Percentiles rank a stretch among this genome's conserved stretches.
Conservation (phyloP, 2,888 invertebrate species). For the Philonicus albiceps region DNA sequence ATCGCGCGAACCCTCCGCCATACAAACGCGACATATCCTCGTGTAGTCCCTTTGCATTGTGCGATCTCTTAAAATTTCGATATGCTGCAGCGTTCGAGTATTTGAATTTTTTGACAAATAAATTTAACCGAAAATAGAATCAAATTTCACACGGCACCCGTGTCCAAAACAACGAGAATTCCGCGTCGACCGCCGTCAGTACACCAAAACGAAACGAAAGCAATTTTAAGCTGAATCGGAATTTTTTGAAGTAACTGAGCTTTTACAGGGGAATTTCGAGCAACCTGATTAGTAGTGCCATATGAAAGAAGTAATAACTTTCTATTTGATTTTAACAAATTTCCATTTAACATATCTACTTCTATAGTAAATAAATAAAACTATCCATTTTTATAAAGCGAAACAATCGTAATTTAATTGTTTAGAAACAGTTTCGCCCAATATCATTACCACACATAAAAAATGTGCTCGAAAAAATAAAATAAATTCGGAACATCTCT, state of each 20-base stretch:
- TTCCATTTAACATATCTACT: neutral
- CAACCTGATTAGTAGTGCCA: neutral
- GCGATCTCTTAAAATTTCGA: neutral
- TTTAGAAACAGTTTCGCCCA: neutral
- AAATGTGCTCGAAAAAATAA: neutral
- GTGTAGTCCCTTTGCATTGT: slow-evolving; percentile 46
- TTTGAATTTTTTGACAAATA: neutral
- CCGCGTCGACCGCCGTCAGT: neutral
- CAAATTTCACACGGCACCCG: neutral
- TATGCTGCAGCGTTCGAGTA: neutral
- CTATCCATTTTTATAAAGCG: neutral
- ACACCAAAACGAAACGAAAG: neutral
- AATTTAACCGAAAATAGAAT: neutral
- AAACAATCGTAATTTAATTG: neutral
- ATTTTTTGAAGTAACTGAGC: neutral
- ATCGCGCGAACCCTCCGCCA: slow-evolving; percentile 49
- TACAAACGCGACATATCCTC: slow-evolving; percentile 50
- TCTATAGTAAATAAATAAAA: neutral
- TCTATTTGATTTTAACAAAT: neutral
- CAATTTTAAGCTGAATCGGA: neutral
- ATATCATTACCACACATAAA: neutral
- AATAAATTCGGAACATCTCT: neutral
- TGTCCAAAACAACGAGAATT: neutral
- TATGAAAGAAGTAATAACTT: neutral
- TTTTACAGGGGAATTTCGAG: neutral